Evolutionary conservation across 1,140 invertebrate species (phyloP), one percentile per base, ranked within the genome.

Genomic region (Bilobella aurantiaca): DNA sequence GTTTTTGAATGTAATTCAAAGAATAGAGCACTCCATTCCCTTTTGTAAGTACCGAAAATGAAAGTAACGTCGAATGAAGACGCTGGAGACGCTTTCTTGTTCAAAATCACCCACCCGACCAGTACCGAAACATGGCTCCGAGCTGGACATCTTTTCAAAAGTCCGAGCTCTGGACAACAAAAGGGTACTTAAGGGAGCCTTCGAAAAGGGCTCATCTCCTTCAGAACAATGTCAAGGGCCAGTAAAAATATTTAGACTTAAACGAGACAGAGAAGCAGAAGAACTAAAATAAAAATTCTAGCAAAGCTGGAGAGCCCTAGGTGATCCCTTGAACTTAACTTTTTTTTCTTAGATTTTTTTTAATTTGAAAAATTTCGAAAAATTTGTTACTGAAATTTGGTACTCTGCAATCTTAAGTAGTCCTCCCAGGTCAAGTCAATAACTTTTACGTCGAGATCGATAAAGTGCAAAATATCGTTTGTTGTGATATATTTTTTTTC

Each of bases 101-200:
- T 53, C 49, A 14, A 23, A 53, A 5, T 53, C 49, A 53, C 12
- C 49, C 14, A 53, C 12, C 49, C 49, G 49, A 23, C 25, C 14
- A 53, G 21, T 16, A 16, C 21, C 23, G 12, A 23, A 16, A 23
- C 3, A 53, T 23, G 49, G 49, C 49, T 53, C 25, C 8, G 23
- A 53, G 49, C 49, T 53, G 49, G 49, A 53, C 49, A 53, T 53
- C 49, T 53, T 53, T 53, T 53, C 49, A 53, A 12, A n/a, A 18
- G 49, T 53, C 49, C 49, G 21, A 53, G 8, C n/a, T 42, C 37
- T 42, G 37, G n/a, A 42, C 8, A 8, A 53, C 25, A 42, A 42
- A 12, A 18, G 34, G 18, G 18, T 8, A 42, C 34, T 42, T 42
- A 42, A 42, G 34, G 18, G 8, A 18, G 18, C 8, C 8, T 8